These are phyloP conservation scores for Megalopta genalis DNA, from an alignment of 1,140 invertebrate genomes.

Conservation along the genomic window DNA sequence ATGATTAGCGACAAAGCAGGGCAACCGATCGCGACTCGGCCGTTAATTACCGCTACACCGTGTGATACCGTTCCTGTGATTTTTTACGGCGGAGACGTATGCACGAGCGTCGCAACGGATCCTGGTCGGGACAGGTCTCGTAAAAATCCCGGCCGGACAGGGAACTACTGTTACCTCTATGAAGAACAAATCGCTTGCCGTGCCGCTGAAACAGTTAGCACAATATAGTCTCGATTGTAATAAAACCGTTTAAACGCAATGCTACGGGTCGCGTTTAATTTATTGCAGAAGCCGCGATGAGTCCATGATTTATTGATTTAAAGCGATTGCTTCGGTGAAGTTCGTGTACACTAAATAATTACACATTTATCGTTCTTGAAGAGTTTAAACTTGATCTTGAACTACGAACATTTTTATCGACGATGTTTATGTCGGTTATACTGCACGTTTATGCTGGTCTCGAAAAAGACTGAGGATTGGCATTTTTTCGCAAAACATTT, in stretches of 20 bases:
- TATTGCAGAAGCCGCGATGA: too few relatives aligned
- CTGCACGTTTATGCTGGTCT: too few relatives aligned
- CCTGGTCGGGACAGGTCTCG: background rate
- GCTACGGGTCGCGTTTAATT: too few relatives aligned
- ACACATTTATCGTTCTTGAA: too few relatives aligned
- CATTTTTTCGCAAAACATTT: too few relatives aligned
- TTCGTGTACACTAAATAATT: too few relatives aligned
- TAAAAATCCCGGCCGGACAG: background rate
- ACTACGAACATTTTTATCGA: too few relatives aligned
- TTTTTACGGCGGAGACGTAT: background rate
- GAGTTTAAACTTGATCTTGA: too few relatives aligned
- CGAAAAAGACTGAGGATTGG: too few relatives aligned
- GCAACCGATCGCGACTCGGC: constrained; percentile 21
- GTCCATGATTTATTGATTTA: too few relatives aligned
- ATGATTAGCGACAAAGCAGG: constrained; percentile 57
- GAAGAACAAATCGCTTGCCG: background rate
- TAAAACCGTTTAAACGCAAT: background rate
- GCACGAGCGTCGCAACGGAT: constrained; percentile 20
- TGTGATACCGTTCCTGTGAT: constrained; percentile 47
- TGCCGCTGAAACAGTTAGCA: background rate
- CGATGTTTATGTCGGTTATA: too few relatives aligned
- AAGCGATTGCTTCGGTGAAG: too few relatives aligned
- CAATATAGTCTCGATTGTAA: background rate
- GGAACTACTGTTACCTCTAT: background rate
- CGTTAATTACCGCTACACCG: constrained; percentile 57